Evolutionary conservation across 1,140 invertebrate species (phyloP).

Genomic region (Anoplophora glabripennis): DNA sequence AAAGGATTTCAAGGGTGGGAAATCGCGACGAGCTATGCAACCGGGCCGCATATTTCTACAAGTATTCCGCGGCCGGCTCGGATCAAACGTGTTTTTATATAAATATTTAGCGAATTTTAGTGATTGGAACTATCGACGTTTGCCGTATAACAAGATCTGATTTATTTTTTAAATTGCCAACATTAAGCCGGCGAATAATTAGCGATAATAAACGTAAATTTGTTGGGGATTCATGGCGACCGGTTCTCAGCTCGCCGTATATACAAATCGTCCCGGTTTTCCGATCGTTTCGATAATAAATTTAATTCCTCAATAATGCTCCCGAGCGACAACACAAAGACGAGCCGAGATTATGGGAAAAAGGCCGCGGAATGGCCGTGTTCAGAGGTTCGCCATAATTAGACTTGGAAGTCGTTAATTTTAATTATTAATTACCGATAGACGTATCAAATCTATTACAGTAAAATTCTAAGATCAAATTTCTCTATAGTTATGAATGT

Average conservation of each 20-base stretch:
- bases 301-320: not conserved
- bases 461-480: too few species aligned
- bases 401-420: too few species aligned
- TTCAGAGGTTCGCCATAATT: too few species aligned
- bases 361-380: too few species aligned
- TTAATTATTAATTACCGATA: too few species aligned
- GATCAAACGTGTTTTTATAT: constrained; percentile 18
- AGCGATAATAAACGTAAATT: constrained; percentile 21
- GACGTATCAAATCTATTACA: too few species aligned
- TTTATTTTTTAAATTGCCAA: constrained; percentile 14
- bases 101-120: constrained; percentile 16
- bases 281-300: not conserved
- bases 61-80: constrained; percentile 10
- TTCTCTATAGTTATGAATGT: too few species aligned
- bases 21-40: constrained; percentile 9
- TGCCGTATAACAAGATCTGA: constrained; percentile 22
- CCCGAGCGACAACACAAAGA: too few species aligned
- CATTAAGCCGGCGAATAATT: constrained; percentile 20
- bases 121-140: constrained; percentile 21
- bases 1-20: constrained; percentile 18
- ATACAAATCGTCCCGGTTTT: not conserved
- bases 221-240: constrained; percentile 12
- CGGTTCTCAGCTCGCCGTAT: constrained; percentile 5
- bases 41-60: constrained; percentile 11
- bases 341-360: too few species aligned